A percentile compares a stretch with the other conserved stretches of the same genome.
phyloP scores from a whole-genome alignment of 2,797 vertebrate species.

The Heteromormyrus szaboi region DNA sequence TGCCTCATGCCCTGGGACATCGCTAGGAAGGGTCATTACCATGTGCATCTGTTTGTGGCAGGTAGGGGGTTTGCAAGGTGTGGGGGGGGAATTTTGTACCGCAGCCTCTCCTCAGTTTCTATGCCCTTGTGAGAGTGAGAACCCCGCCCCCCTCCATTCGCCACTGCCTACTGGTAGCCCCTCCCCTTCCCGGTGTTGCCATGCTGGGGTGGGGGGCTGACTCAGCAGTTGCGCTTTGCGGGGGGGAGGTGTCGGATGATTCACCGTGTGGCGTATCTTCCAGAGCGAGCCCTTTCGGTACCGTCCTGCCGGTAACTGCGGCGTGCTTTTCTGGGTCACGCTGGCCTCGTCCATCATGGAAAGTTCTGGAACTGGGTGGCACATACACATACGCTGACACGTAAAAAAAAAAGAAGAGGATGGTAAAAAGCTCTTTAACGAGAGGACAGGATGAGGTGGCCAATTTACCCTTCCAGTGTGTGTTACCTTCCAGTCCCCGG shows the following conservation, averaged over 20 bases:
- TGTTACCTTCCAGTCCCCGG: background rate
- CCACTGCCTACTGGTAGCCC: background rate
- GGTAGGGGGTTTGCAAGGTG: background rate
- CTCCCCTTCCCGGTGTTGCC: background rate
- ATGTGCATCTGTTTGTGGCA: background rate
- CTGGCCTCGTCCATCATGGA: background rate
- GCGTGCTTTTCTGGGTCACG: background rate
- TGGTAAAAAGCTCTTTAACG: background rate
- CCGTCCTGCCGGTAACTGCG: background rate
- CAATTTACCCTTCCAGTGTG: background rate
- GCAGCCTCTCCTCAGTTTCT: background rate
- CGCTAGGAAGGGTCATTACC: background rate
- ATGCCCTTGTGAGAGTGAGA: background rate
- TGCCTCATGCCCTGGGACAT: background rate
- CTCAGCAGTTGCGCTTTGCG: background rate
- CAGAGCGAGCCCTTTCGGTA: background rate
- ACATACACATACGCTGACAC: background rate
- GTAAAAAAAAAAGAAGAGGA: background rate
- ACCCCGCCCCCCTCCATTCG: background rate
- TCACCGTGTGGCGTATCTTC: background rate
- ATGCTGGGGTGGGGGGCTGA: constrained; percentile 10
- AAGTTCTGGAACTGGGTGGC: background rate
- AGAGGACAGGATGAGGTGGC: background rate
- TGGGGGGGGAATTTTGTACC: background rate
- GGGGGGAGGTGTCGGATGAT: background rate